Percentiles rank a stretch among this genome's conserved stretches.
Conservation (phyloP, 2,888 invertebrate genomes). For the Calameuta idolon region DNA sequence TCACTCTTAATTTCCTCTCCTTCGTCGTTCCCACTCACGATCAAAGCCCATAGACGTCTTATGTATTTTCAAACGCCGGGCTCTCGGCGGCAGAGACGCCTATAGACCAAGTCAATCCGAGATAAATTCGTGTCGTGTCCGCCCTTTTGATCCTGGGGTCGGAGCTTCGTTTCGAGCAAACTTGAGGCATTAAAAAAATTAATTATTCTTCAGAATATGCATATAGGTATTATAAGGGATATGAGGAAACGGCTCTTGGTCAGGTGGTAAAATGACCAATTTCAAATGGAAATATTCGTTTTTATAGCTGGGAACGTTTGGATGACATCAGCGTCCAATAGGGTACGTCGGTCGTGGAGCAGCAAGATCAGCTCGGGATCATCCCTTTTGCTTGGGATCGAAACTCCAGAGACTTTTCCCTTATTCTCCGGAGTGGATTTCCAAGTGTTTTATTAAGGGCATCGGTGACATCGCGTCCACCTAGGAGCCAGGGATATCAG, state of each 20-base stretch:
- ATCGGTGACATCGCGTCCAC: neutral
- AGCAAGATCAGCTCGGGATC: neutral
- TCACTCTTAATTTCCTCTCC: neutral
- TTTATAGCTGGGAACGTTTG: neutral
- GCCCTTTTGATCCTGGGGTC: neutral
- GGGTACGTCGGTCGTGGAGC: neutral
- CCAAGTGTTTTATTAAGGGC: slow-evolving; percentile 7
- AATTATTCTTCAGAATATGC: neutral
- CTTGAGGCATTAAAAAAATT: neutral
- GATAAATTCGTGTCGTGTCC: neutral
- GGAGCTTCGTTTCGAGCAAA: neutral
- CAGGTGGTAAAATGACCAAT: neutral
- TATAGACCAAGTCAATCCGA: neutral
- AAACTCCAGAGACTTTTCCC: neutral
- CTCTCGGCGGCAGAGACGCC: too few species aligned
- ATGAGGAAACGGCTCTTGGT: neutral
- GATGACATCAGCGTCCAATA: neutral
- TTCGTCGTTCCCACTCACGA: neutral
- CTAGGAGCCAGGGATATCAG: slow-evolving; percentile 40
- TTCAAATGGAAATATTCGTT: neutral
- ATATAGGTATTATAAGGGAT: neutral
- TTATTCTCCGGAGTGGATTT: neutral
- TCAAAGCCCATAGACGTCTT: neutral
- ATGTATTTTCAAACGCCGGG: neutral
- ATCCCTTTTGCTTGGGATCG: neutral